Evolutionary conservation across 64 coral and sea anemone genomes (phyloP), one percentile per base, ranked within the genome.

Genomic region (Cladopsammia gracilis): DNA sequence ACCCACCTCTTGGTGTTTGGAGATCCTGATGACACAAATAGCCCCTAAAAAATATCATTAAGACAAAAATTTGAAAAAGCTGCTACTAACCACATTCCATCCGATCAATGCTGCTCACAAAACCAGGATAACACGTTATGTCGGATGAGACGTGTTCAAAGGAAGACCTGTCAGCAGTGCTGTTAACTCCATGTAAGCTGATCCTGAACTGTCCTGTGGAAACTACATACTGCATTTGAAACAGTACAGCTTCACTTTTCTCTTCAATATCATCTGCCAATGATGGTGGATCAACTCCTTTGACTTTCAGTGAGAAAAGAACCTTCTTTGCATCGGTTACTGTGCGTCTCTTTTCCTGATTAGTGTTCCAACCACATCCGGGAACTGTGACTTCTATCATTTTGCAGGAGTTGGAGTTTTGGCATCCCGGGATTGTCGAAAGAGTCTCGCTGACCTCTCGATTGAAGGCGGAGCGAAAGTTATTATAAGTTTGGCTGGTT

Each of bases 21-120:
- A 4, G 65, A n/a, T 69, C 19, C 20, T 25, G 19, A 69, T 7
- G 9, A 3, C 3, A 69, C 7, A 7, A 0, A 4, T 8, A 24
- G 19, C 20, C 20, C 5, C 18, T n/a, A 8, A 18, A 69, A 8
- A 25, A 3, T 69, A 25, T 34, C 34, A 34, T 34, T 34, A 34
- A 34, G 34, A 34, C 34, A 34, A 34, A 34, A 34, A 0, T 34
- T 34, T 34, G 0, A 2, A 0, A 34, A 34, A 34, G 34, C 65
- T 18, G 7, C 6, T 12, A 86, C 11, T 56, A 56, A 83, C 79
- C 79, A 83, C 52, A 83, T 25, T 25, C 43, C 18, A 54, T 42
- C 9, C 62, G 58, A 20, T 83, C 79, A 43, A 19, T 83, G 58
- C 79, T 83, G 34, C 25, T 54, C 7, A 83, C 54, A 83, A 58